Evolutionary conservation across 2,797 vertebrate genomes (phyloP), one percentile per base, ranked within the genome.

Genomic region (Danio aesculapii): DNA sequence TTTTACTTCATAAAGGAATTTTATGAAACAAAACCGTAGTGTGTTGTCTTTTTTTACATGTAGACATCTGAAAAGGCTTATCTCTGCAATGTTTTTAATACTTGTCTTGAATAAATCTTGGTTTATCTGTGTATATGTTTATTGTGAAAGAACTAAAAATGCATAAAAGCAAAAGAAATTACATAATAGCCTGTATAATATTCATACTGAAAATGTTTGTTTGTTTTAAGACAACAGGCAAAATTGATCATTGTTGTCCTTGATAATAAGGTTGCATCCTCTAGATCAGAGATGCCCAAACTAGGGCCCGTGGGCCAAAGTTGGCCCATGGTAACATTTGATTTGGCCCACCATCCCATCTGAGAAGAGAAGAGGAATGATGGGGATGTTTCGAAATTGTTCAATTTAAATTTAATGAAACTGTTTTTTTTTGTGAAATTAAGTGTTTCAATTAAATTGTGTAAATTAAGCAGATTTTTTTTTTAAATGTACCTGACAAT

Each of bases 1-100:
- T 85, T 88, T 84, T 66, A 86, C 83, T 85, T 85, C 87, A 87
- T 90, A 88, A 89, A 91, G 83, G 85, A 57, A 53, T 85, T 86
- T 84, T 86, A 74, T 83, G 39, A 80, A 80, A 80, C 70, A 49
- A 58, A 6, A 68, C 39, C 72, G 16, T 75, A 39, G 57, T 30
- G 49, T 64, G 57, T 80, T n/a, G n/a, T 68, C 44, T 83, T 84
- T 77, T 70, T 80, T 71, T 57, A 8, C 0, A 14, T 30, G 30
- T 30, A 6, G 8, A 53, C 43, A 55, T 12, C 57, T 62, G 1
- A 11, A 57, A 73, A 57, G 6, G 19, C 10, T 6, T 41, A 13
- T 63, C 6, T 4, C 1, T 47, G 6, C 47, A n/a, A 62, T 2
- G 0, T 71, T 73, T 73, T 8, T 57, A 8, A 12, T 43, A 30